Base-by-base conservation (phyloP, 2,888 invertebrate genomes). In the Lasioglossum leucozonium region DNA sequence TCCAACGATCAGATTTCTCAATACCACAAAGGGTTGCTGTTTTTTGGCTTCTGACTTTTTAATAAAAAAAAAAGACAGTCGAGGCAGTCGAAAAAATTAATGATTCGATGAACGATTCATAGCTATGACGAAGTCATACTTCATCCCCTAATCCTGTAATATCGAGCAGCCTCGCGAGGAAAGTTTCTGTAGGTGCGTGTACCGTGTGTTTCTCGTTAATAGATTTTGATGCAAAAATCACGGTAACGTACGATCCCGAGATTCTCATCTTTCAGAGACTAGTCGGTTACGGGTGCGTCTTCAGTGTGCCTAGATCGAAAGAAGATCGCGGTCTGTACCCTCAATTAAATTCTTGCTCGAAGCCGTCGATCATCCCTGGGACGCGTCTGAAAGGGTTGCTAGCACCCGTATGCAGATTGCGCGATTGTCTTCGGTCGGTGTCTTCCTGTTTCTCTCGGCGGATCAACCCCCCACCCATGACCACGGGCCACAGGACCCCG, bases 351-450 rank as follows among this genome's bases (percentile, higher is more conserved):
- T 74, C 44, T 62, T 42, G 22, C 42, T 18, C 73, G 37, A 69
- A 40, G 62, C 51, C n/a, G 76, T 76, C 88, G 73, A 88, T 89
- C 87, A 87, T 87, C 78, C 80, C 78, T 22, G 74, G 55, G 71
- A 77, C 67, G 72, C 51, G 55, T 5, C 67, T 67, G 26, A 76
- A 65, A 78, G 58, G 88, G 85, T 82, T 79, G 47, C 71, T 69
- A 16, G 62, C 42, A 47, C 88, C 90, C 86, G 90, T 88, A 93
- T 93, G 93, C 91, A 93, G 93, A 93, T 93, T 90, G 92, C 87
- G 76, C 90, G 92, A 93, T 93, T 93, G 93, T 93, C 90, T 93
- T 93, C 90, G 88, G 83, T 85, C 86, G 88, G 84, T 85, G 51
- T 85, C 72, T 85, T 87, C 88, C 84, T 91, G 88, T 90, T 89